Evolutionary conservation across 1,140 invertebrate species (phyloP).

Genomic region (Drosophila kanapiae): DNA sequence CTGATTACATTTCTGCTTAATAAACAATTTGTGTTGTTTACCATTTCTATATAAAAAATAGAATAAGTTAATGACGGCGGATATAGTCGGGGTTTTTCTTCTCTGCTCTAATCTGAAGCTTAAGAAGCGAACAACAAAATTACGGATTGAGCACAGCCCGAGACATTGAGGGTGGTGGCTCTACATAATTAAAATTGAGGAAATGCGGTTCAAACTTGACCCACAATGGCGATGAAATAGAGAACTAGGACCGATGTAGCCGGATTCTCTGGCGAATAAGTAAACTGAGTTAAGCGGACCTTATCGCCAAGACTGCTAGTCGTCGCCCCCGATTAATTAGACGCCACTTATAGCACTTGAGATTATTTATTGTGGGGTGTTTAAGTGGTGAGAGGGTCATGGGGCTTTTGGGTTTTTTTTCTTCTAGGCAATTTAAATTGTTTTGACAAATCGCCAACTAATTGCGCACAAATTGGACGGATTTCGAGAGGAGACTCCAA

Average conservation of each 20-base stretch:
- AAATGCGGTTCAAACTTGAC: constrained; percentile 63
- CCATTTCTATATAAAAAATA: neutral
- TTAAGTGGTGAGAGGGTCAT: constrained; percentile 7
- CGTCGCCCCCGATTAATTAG: constrained; percentile 5
- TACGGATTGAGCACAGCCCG: neutral
- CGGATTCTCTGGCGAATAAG: constrained; percentile 4
- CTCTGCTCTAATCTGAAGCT: constrained; percentile 16
- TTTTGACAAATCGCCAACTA: constrained; percentile 35
- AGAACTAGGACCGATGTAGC: constrained; percentile 6
- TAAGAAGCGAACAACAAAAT: constrained; percentile 35
- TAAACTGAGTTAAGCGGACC: neutral
- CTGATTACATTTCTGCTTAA: neutral
- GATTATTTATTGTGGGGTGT: constrained; percentile 13
- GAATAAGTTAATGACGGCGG: neutral
- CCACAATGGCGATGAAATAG: neutral
- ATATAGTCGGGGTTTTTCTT: constrained; percentile 5
- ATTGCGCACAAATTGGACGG: constrained; percentile 30
- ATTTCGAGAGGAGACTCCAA: neutral
- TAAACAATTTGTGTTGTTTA: neutral
- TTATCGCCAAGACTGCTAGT: neutral
- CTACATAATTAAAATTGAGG: constrained; percentile 18
- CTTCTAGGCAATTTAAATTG: neutral
- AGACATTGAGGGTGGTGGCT: neutral
- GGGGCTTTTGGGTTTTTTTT: neutral
- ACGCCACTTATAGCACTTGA: constrained; percentile 25